phyloP scores from a whole-genome alignment of 35 echinoderm and acorn worm genomes.

The Nesometra sesokonis region DNA sequence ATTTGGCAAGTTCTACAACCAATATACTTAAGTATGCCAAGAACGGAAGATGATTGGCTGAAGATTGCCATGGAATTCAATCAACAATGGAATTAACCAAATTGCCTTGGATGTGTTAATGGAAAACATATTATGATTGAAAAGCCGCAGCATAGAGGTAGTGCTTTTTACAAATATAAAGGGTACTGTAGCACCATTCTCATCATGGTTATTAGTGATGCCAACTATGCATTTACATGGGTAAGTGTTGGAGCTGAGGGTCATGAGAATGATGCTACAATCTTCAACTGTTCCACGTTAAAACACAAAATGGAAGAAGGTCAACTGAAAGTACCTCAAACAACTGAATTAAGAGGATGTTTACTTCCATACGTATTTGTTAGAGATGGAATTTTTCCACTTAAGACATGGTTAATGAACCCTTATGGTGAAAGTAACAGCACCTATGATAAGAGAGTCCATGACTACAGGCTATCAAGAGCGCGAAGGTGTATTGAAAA shows the following conservation, averaged over 20 bases:
- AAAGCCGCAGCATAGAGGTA: conserved; percentile 7
- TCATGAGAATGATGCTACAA: background rate
- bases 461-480: background rate
- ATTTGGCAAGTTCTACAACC: background rate
- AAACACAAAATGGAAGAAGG: too few species aligned
- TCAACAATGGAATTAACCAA: conserved; percentile 36
- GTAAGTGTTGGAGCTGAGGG: background rate
- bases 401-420: background rate
- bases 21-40: background rate
- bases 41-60: conserved; percentile 23
- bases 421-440: background rate
- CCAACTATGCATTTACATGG: background rate
- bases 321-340: too few species aligned
- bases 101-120: conserved; percentile 23
- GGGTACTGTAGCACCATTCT: background rate
- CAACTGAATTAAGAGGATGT: too few species aligned
- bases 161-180: conserved; percentile 34
- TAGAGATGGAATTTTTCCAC: background rate
- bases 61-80: conserved; percentile 9
- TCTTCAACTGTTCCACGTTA: background rate
- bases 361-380: background rate
- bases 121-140: conserved; percentile 42
- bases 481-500: background rate
- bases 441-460: background rate
- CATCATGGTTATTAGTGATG: background rate